Conservation (phyloP, 2,797 vertebrate species). For the Echiichthys vipera region DNA sequence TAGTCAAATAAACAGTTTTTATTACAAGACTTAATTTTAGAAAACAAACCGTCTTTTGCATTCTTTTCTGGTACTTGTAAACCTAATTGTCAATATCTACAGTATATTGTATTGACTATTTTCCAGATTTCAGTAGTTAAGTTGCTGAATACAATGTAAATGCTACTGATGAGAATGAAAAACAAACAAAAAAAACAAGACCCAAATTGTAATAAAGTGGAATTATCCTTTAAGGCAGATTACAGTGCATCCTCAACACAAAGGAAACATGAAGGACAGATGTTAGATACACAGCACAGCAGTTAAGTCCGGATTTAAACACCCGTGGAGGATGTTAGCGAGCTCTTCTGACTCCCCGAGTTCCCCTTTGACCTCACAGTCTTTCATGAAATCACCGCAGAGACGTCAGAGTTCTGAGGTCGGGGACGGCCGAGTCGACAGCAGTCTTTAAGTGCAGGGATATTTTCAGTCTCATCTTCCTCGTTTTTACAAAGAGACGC, state of each 20-base stretch:
- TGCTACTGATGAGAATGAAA: background rate
- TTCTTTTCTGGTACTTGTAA: too few relatives aligned
- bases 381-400: slow-evolving; percentile 11
- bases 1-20: too few relatives aligned
- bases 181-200: slow-evolving; percentile 6
- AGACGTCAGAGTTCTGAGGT: slow-evolving; percentile 26
- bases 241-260: background rate
- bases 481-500: background rate
- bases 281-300: background rate
- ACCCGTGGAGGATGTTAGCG: background rate
- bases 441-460: slow-evolving; percentile 10
- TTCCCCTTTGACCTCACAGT: slow-evolving; percentile 25
- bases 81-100: too few relatives aligned
- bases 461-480: slow-evolving; percentile 25
- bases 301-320: slow-evolving; percentile 2
- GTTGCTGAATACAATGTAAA: background rate
- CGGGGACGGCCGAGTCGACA: background rate
- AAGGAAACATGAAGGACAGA: slow-evolving; percentile 10
- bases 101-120: too few relatives aligned
- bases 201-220: background rate
- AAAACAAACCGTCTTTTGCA: too few relatives aligned
- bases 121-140: background rate
- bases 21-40: too few relatives aligned
- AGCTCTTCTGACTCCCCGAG: background rate
- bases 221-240: slow-evolving; percentile 20